A percentile compares a stretch with the other conserved stretches of the same genome.
These are phyloP conservation scores for Sporophila hypoxantha DNA, from an alignment of 2,113 vertebrate genomes.

Conservation along the genomic window DNA sequence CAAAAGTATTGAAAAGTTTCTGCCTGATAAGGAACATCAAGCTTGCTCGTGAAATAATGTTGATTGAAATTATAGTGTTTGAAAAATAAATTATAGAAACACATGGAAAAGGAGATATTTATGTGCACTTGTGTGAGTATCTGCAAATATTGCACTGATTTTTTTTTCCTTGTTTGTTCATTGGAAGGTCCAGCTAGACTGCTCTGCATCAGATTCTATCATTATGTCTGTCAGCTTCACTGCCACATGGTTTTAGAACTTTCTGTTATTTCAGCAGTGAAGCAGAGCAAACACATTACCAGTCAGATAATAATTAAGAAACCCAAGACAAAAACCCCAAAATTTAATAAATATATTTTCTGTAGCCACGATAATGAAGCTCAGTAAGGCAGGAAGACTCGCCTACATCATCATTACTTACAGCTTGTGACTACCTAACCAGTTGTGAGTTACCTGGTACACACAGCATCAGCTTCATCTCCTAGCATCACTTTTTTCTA, in stretches of 20 bases:
- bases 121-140: not conserved
- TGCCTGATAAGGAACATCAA: not conserved
- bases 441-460: not conserved
- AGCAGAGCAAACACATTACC: not conserved
- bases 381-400: not conserved
- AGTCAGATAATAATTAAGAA: not conserved
- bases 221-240: conserved; percentile 19
- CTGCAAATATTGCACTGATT: conserved; percentile 48
- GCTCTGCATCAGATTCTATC: conserved; percentile 12
- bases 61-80: not conserved
- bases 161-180: conserved; percentile 16
- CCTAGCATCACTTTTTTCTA: not conserved
- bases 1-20: not conserved
- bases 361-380: not conserved
- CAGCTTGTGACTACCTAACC: not conserved
- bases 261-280: conserved; percentile 12
- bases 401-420: not conserved
- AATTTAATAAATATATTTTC: not conserved
- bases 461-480: not conserved
- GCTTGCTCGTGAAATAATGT: not conserved
- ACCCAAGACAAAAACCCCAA: rapidly evolving
- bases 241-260: conserved; percentile 4
- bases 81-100: not conserved
- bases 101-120: not conserved
- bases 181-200: conserved; percentile 33